Base-by-base conservation (phyloP, 2,888 invertebrate genomes). In the Cephus rjabovi region DNA sequence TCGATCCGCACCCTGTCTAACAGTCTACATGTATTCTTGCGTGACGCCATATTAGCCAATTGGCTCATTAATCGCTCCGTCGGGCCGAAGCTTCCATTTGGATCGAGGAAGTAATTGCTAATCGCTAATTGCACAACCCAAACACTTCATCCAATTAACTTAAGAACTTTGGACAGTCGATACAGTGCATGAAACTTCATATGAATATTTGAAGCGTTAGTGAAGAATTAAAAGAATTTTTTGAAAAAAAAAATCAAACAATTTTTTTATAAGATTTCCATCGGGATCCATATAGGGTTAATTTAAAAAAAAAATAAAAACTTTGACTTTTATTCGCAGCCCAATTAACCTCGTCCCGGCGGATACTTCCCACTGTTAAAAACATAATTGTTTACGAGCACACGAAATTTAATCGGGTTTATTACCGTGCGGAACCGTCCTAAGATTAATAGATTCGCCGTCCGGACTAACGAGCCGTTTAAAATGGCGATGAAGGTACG, bases 51-150 rank as follows among this genome's bases (percentile, higher is more conserved):
- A 90, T 91, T 91, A 91, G 90, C 91, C 89, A 89, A 91, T 91
- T 91, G 90, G 88, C 83, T 89, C 89, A 90, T 91, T 91, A 91
- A 91, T 91, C 91, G 90, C 90, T 90, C 90, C 89, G 89, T 84
- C 90, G 90, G 82, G 85, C 84, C 87, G 84, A 85, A 82, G 83
- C 85, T 84, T 84, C 84, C 34, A 77, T 82, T 30, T 34, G 34
- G 34, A 12, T n/a, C 33, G 76, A 81, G 83, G 83, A 86, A 89
- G 90, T 90, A 90, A 91, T 91, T 91, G 90, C 90, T 89, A 91
- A 90, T 91, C 90, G 87, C 90, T 90, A 91, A 90, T 91, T 91
- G 89, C 90, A 82, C n/a, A 87, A 82, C 83, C 87, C 87, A 89
- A 89, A 90, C 88, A 90, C 89, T 90, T 88, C 86, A 88, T 89